Conservation (phyloP, 2,113 vertebrate genomes). For the Cariama cristata region DNA sequence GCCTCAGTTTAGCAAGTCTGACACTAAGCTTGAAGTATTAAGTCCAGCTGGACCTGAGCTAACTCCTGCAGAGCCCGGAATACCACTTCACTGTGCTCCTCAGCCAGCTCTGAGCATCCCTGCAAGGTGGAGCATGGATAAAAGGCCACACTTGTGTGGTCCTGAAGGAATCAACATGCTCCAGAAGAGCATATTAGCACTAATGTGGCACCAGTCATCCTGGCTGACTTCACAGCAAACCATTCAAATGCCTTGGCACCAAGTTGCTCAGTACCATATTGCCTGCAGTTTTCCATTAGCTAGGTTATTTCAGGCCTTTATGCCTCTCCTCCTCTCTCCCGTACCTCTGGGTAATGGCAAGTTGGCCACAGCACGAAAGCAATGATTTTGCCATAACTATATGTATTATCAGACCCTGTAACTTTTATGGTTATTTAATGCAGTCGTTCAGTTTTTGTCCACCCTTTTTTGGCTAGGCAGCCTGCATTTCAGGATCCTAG, state of each 20-base stretch:
- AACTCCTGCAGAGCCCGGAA: not conserved
- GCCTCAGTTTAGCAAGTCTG: not conserved
- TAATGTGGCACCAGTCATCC: slow-evolving; percentile 33
- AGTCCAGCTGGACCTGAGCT: slow-evolving; percentile 7
- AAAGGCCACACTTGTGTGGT: slow-evolving; percentile 15
- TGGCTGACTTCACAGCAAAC: slow-evolving; percentile 14
- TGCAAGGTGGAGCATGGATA: not conserved
- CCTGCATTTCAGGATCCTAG: not conserved
- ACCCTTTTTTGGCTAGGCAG: slow-evolving; percentile 31
- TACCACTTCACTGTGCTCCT: not conserved
- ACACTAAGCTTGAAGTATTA: not conserved
- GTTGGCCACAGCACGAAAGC: slow-evolving; percentile 14
- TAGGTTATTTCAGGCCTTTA: slow-evolving; percentile 25
- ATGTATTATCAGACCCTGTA: not conserved
- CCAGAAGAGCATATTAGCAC: not conserved
- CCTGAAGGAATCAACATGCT: not conserved
- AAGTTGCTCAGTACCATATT: not conserved
- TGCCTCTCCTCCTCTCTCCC: not conserved
- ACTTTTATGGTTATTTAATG: slow-evolving; percentile 34
- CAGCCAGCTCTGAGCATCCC: not conserved
- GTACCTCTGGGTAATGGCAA: not conserved
- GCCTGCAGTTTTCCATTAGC: slow-evolving; percentile 38
- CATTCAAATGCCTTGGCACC: slow-evolving; percentile 49
- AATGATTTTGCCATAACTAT: slow-evolving; percentile 20
- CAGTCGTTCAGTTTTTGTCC: not conserved